Evolutionary conservation across 2,113 vertebrate genomes (phyloP), one percentile per base, ranked within the genome.

Genomic region (Xiphias gladius): DNA sequence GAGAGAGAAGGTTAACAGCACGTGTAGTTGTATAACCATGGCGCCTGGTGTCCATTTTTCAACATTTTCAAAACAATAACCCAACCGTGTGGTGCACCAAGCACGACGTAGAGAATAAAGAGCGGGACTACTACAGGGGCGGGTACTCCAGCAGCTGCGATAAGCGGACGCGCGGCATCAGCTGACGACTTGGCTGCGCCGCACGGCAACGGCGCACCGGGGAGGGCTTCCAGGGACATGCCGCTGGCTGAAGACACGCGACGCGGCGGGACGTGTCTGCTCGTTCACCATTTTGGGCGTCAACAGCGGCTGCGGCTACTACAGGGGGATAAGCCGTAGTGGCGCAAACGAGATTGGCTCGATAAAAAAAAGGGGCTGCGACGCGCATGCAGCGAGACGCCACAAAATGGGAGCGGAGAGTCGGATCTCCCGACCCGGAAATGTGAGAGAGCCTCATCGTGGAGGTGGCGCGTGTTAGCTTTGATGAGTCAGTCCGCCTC

Each of bases 131-230:
- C 71, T 66, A 58, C 5, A 80, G 86, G 88, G 88, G 87, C 87
- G 91, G 88, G 78, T 69, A 75, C 88, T 73, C 54, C 78, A 93
- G 93, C 94, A 94, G 94, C 95, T 95, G 94, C 93, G 93, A 95
- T 93, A 92, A 91, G 77, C 14, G 82, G 92, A 95, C 94, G 91
- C 94, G 66, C 13, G 7, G 83, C 93, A 96, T 97, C 96, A 97
- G 96, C 96, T 97, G 97, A 96, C 96, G 92, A 86, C 81, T 89
- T 96, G 96, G 96, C 96, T 94, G 90, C 88, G 90, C 71, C 87
- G 90, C 91, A 92, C 94, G 91, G 85, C 92, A 91, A 92, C 89
- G 85, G 83, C 77, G 75, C 76, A 58, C 73, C 61, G 64, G 89
- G 72, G 82, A 80, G 88, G 83, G 83, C 77, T 76, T 82, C 59